These are phyloP conservation scores for Brachionus rubens DNA, from an alignment of 1,140 invertebrate species.

Conservation along the genomic window DNA sequence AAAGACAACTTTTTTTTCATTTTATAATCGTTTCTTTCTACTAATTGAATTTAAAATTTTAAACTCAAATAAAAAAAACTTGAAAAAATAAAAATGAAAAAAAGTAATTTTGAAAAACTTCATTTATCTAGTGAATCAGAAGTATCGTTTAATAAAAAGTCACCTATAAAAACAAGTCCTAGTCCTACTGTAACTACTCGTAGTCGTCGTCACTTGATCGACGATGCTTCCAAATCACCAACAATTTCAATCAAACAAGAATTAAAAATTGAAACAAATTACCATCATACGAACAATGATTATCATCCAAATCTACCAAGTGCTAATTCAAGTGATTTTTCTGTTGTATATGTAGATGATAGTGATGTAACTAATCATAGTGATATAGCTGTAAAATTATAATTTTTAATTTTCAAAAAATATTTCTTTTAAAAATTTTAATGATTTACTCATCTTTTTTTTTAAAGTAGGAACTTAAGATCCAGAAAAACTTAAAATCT, in stretches of 20 bases:
- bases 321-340: conserved; percentile 26
- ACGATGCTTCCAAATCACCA: background rate
- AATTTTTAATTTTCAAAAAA: background rate
- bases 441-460: no score
- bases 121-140: background rate
- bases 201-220: background rate
- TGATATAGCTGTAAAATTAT: background rate
- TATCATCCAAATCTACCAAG: background rate
- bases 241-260: background rate
- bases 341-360: conserved; percentile 20
- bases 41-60: conserved; percentile 20
- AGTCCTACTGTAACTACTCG: background rate
- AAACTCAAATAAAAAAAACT: background rate
- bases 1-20: no score
- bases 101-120: background rate
- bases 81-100: conserved; percentile 1
- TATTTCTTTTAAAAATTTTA: background rate
- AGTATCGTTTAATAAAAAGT: background rate
- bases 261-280: conserved; percentile 2
- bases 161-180: background rate
- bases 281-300: background rate
- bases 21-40: no score
- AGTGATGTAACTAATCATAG: conserved; percentile 2
- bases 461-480: no score
- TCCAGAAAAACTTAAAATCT: no score